A percentile compares a stretch with the other conserved stretches of the same genome.
Evolutionary conservation across 2,888 invertebrate species (phyloP).

Genomic region (Phaedon cochleariae): DNA sequence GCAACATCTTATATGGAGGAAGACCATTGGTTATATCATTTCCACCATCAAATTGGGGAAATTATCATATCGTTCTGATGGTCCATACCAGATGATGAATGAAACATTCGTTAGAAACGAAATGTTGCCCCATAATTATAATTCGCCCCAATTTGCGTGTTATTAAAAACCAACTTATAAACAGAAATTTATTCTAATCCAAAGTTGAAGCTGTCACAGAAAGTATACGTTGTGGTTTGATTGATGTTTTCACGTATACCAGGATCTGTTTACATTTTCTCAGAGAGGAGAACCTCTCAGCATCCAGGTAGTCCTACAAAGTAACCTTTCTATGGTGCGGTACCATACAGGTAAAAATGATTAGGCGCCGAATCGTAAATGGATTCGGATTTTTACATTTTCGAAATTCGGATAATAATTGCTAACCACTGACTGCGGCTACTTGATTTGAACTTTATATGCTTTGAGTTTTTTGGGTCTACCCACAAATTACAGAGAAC

Average conservation of each 20-base stretch:
- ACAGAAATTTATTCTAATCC: conserved; percentile 52
- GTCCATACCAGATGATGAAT: conserved; percentile 6
- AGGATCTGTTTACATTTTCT: conserved; percentile 45
- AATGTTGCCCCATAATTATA: conserved; percentile 30
- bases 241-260: conserved; percentile 56
- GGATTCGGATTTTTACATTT: conserved; percentile 51
- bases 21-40: too few relatives aligned
- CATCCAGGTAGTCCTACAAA: conserved; percentile 23
- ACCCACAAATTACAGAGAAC: conserved; percentile 55
- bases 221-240: conserved; percentile 59
- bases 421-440: conserved; percentile 49
- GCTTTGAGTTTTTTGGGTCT: conserved; percentile 41
- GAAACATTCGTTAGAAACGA: conserved; percentile 5
- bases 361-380: conserved; percentile 53
- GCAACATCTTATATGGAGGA: too few relatives aligned
- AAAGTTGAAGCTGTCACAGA: conserved; percentile 58
- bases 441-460: conserved; percentile 54
- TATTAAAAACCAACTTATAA: conserved; percentile 37
- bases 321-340: conserved; percentile 29
- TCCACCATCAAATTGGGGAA: neutral
- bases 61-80: neutral
- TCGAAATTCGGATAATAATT: conserved; percentile 54
- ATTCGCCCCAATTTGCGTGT: conserved; percentile 34
- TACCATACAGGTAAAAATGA: conserved; percentile 49
- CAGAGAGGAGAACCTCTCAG: conserved; percentile 17